Evolutionary conservation across 2,113 vertebrate species (phyloP).

Genomic region (Microtus pennsylvanicus): DNA sequence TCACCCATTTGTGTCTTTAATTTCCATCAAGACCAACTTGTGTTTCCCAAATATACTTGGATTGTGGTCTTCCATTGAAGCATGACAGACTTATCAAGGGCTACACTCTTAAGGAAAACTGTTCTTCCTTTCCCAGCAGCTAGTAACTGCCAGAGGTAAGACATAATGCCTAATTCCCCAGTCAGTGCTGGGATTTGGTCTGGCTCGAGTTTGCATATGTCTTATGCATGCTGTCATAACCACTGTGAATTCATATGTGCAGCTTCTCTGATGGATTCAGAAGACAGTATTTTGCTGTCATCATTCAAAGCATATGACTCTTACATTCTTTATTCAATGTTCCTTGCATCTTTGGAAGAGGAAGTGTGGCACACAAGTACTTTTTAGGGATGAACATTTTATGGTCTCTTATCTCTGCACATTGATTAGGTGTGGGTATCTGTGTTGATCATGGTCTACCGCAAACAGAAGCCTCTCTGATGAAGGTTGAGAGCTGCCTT

Average conservation of each 20-base stretch:
- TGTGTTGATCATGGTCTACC: background rate
- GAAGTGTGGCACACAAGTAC: background rate
- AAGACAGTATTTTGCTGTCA: background rate
- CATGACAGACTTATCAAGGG: background rate
- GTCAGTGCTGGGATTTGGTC: background rate
- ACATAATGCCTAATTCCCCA: background rate
- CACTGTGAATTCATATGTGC: background rate
- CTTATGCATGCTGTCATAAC: background rate
- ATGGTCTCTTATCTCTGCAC: background rate
- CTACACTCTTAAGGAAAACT: background rate
- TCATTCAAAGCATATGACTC: background rate
- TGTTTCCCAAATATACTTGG: background rate
- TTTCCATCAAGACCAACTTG: background rate
- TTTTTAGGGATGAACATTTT: background rate
- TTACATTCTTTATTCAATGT: background rate
- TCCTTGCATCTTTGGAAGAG: background rate
- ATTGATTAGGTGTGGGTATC: background rate
- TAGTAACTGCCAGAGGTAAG: background rate
- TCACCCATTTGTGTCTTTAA: background rate
- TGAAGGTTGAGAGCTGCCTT: background rate
- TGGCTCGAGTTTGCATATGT: background rate
- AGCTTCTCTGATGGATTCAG: background rate
- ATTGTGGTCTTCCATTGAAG: background rate
- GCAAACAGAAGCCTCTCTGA: background rate
- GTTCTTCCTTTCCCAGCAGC: background rate